Evolutionary conservation across 2,888 invertebrate genomes (phyloP), one percentile per base, ranked within the genome.

Genomic region (Agrilus biguttatus): DNA sequence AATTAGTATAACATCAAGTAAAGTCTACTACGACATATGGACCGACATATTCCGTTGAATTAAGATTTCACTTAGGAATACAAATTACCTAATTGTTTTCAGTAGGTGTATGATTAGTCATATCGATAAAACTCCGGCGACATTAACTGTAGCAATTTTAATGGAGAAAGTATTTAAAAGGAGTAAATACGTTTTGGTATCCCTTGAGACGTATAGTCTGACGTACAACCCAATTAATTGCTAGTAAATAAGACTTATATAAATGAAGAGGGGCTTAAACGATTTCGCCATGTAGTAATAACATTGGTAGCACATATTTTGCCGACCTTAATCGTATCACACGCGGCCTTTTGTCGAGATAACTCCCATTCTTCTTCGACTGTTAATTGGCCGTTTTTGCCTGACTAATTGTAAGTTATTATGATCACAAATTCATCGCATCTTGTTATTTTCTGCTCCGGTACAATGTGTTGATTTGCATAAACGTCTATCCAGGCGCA

Each of bases 391-490:
- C 43, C 40, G 42, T 50, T 48, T 49, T 50, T 48, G 45, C 40
- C 39, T 45, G 47, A 47, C 51, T 53, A 53, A 53, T 53, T 52
- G 52, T 52, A 50, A 53, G 51, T 50, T 53, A 52, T 53, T 51
- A 50, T 50, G 48, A 46, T 50, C 51, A 45, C 46, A 49, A 50
- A 52, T 53, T 51, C 47, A 52, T 49, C 47, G 47, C 40, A 48
- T 50, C 49, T 49, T 49, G 50, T 50, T 47, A 51, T 49, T 46
- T 46, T 47, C 45, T 46, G 39, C 45, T 28, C 28, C 10, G 28
- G 28, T 28, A 28, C 28, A 28, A 28, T 28, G 28, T 28, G 28
- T 28, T 28, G 28, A 28, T 28, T 28, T 28, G 28, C 28, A 28
- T 28, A 28, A 28, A 10, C 10, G 28, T 5, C 28, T 28, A 28